A percentile compares a stretch with the other conserved stretches of the same genome.
These are phyloP conservation scores for Drosophila anomalipes DNA, from an alignment of 2,888 invertebrate genomes.

Conservation along the genomic window DNA sequence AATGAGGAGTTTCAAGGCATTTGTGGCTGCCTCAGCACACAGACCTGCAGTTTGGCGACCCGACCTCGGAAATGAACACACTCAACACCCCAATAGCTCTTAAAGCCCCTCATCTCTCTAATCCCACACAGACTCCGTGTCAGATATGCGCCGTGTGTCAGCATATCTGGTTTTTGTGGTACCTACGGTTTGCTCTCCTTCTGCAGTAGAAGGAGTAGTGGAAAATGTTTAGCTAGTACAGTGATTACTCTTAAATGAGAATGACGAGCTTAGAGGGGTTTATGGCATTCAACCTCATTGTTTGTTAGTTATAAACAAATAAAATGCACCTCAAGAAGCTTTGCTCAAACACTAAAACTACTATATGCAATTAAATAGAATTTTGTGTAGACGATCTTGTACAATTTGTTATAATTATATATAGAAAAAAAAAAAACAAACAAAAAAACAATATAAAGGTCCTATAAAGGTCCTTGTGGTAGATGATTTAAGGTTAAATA, in stretches of 20 bases:
- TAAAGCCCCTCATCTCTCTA: not conserved
- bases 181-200: slow-evolving; percentile 23
- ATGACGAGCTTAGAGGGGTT: not conserved
- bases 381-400: not conserved
- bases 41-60: slow-evolving; percentile 39
- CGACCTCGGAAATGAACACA: slow-evolving; percentile 74
- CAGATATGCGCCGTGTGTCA: slow-evolving; percentile 41
- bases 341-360: not conserved
- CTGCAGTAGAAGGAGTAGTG: not conserved
- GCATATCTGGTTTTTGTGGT: slow-evolving; percentile 58
- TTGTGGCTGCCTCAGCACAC: slow-evolving; percentile 30
- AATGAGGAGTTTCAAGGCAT: slow-evolving; percentile 57
- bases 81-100: slow-evolving; percentile 22
- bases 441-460: not conserved
- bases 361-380: not conserved
- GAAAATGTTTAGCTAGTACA: slow-evolving; percentile 26
- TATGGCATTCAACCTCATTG: not conserved
- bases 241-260: slow-evolving; percentile 17
- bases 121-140: slow-evolving; percentile 1
- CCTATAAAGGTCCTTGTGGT: not conserved
- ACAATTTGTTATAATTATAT: not conserved
- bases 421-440: not conserved
- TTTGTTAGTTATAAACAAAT: not conserved
- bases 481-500: not conserved
- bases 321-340: not conserved